Evolutionary conservation across 1,140 invertebrate species (phyloP).

Genomic region (Drosophila bipectinata): DNA sequence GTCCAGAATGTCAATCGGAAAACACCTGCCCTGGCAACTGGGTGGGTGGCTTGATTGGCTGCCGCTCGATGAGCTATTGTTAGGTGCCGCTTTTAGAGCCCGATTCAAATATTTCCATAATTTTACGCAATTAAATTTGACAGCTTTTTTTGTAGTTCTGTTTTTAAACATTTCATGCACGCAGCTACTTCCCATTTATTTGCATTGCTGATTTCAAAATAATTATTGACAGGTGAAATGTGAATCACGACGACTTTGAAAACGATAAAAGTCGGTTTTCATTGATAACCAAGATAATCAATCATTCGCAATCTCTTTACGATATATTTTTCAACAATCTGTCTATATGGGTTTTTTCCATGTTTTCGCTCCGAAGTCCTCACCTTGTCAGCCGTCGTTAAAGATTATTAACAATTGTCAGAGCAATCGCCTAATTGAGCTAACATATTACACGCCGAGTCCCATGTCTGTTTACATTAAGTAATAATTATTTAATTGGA

Average conservation of each 20-base stretch:
- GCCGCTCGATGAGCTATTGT: slow-evolving; percentile 21
- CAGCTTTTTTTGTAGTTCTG: slow-evolving; percentile 20
- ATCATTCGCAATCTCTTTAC: slow-evolving; percentile 9
- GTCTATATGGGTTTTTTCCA: slow-evolving; percentile 41
- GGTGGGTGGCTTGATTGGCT: slow-evolving; percentile 45
- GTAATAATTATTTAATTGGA: slow-evolving; percentile 75
- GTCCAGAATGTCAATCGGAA: slow-evolving; percentile 21
- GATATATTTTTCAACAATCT: slow-evolving; percentile 2
- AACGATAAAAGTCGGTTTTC: slow-evolving; percentile 3
- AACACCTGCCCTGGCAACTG: slow-evolving; percentile 35
- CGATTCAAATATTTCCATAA: slow-evolving; percentile 37
- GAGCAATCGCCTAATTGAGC: slow-evolving; percentile 56
- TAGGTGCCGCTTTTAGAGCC: slow-evolving; percentile 44
- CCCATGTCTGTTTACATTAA: slow-evolving; percentile 63
- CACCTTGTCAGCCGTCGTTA: slow-evolving; percentile 62
- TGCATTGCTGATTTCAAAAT: slow-evolving; percentile 21
- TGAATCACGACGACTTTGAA: slow-evolving; percentile 22
- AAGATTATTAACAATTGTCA: slow-evolving; percentile 65
- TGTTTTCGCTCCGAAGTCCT: slow-evolving; percentile 30
- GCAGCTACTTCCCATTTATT: slow-evolving; percentile 22
- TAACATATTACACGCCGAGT: slow-evolving; percentile 36
- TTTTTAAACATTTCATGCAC: not conserved
- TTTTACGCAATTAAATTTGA: slow-evolving; percentile 49
- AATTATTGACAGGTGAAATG: slow-evolving; percentile 21
- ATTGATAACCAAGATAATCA: slow-evolving; percentile 26